Evolutionary conservation across 2,888 invertebrate species (phyloP).

Genomic region (Sinopyrophorus schimmeli): DNA sequence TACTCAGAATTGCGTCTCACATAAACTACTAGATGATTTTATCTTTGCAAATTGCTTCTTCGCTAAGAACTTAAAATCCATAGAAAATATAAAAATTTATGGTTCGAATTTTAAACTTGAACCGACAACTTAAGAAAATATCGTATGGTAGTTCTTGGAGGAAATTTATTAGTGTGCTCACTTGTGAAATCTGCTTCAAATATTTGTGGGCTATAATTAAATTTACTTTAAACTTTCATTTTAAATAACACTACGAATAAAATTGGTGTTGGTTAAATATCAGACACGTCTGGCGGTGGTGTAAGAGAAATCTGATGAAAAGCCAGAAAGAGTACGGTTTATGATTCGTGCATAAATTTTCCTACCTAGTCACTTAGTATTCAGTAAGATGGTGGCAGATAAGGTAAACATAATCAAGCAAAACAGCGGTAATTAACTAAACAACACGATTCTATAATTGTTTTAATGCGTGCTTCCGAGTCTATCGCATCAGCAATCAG

Average conservation of each 20-base stretch:
- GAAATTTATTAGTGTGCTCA: no score
- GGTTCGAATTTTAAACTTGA: no score
- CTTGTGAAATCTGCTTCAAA: no score
- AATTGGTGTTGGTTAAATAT: no score
- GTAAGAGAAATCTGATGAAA: constrained; percentile 18
- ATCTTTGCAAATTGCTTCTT: constrained; percentile 32
- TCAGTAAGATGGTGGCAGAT: constrained; percentile 47
- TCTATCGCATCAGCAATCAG: constrained; percentile 38
- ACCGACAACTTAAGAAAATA: no score
- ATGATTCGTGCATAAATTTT: constrained; percentile 25
- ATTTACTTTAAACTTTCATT: no score
- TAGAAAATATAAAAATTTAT: constrained; percentile 14
- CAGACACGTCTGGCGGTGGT: no score
- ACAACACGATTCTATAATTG: constrained; percentile 49
- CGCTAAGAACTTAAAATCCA: constrained; percentile 18
- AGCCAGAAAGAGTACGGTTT: no score
- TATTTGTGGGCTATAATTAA: no score
- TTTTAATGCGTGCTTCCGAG: constrained; percentile 48
- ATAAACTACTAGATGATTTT: constrained; percentile 39
- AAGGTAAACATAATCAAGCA: constrained; percentile 46
- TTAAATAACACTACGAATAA: no score
- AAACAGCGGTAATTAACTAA: constrained; percentile 50
- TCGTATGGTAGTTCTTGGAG: no score
- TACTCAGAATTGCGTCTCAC: constrained; percentile 39
- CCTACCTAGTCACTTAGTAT: constrained; percentile 31